A percentile compares a stretch with the other conserved stretches of the same genome.
Evolutionary conservation across 2,797 vertebrate species (phyloP).

Genomic region (Scleropages formosus): DNA sequence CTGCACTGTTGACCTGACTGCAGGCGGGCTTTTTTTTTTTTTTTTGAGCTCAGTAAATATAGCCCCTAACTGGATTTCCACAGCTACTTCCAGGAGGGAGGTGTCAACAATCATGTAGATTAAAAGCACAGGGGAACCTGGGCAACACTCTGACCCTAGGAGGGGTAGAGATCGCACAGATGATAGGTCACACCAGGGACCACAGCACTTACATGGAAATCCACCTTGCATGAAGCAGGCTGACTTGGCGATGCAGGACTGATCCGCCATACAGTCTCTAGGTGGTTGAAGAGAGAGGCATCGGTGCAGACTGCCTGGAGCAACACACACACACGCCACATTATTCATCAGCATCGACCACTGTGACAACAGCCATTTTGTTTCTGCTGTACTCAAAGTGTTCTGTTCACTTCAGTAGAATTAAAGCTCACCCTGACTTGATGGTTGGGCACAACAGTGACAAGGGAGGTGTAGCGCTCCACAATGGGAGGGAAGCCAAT

Average conservation of each 20-base stretch:
- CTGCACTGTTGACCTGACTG: conserved; percentile 31
- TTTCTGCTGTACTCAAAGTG: background rate
- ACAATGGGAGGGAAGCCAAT: conserved; percentile 74
- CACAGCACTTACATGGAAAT: conserved; percentile 70
- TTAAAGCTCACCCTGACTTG: conserved; percentile 67
- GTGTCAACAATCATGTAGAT: background rate
- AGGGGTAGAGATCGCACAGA: background rate
- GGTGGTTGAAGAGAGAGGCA: conserved; percentile 72
- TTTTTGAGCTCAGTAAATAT: conserved; percentile 39
- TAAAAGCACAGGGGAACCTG: background rate
- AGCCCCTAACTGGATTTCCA: conserved; percentile 47
- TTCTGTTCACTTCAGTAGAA: background rate
- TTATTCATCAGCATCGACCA: background rate
- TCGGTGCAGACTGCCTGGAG: conserved; percentile 72
- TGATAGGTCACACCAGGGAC: background rate
- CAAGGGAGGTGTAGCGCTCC: conserved; percentile 71
- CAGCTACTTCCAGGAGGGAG: conserved; percentile 33
- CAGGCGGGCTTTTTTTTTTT: conserved; percentile 46
- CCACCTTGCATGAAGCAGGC: conserved; percentile 63
- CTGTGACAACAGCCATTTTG: background rate
- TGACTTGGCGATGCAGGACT: conserved; percentile 54
- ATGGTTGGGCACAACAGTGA: conserved; percentile 67
- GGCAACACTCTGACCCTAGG: no score
- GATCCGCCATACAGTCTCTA: conserved; percentile 77
- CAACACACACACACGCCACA: conserved; percentile 23